A percentile compares a stretch with the other conserved stretches of the same genome.
Conservation (phyloP, 2,888 invertebrate genomes). For the Limenitis camilla region DNA sequence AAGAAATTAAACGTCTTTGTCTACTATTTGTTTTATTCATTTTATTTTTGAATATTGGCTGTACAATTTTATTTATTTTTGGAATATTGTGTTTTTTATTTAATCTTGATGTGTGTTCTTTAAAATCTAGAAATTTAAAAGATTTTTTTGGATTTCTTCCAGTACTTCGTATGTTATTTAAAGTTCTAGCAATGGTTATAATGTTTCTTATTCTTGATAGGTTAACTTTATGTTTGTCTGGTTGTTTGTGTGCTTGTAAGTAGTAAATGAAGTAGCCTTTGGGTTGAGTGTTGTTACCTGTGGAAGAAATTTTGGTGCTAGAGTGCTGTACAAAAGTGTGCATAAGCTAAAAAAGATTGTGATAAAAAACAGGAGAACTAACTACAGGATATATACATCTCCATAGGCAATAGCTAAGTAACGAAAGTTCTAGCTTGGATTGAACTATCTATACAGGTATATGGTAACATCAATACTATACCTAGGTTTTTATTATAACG, state of each 20-base stretch:
- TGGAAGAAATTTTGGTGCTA: constrained; percentile 15
- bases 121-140: not conserved
- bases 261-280: constrained; percentile 10
- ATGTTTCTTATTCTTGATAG: not conserved
- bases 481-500: no score
- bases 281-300: constrained; percentile 19
- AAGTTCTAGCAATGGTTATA: not conserved
- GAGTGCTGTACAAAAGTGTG: constrained; percentile 16
- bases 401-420: constrained; percentile 36
- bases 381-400: no score
- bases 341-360: no score
- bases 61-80: not conserved
- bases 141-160: not conserved
- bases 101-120: not conserved
- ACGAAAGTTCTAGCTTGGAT: not conserved
- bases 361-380: no score
- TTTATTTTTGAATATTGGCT: not conserved
- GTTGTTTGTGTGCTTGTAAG: constrained; percentile 12
- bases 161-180: not conserved
- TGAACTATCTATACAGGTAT: no score
- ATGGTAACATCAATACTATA: no score
- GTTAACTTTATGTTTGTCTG: not conserved
- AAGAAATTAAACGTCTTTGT: no score
- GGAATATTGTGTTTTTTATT: not conserved
- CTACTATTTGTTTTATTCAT: no score